Percentiles rank a stretch among this genome's conserved stretches.
These are phyloP conservation scores for Nasalis larvatus DNA, from an alignment of 2,113 vertebrate species.

Conservation along the genomic window DNA sequence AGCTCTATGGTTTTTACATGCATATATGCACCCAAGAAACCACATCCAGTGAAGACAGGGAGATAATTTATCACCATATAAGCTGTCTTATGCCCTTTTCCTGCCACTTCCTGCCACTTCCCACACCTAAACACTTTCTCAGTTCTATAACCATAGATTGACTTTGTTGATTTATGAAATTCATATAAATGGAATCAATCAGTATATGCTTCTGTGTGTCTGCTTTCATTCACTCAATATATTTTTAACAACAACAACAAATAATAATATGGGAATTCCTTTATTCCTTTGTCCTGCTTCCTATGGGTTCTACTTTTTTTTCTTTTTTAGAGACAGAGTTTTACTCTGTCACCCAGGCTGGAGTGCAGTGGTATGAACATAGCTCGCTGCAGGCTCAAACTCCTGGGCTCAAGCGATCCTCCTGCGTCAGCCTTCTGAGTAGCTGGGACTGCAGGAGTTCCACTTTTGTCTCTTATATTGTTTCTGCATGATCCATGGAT, in stretches of 20 bases:
- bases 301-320: not conserved
- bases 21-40: accelerated
- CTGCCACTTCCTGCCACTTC: too few species aligned
- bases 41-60: accelerated
- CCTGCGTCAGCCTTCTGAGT: too few species aligned
- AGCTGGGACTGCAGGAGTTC: not conserved
- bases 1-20: not conserved
- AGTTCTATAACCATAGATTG: not conserved
- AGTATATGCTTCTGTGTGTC: not conserved
- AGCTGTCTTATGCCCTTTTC: accelerated
- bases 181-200: not conserved
- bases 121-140: not conserved
- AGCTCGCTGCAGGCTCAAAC: too few species aligned
- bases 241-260: not conserved
- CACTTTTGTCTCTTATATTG: not conserved
- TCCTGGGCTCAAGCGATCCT: too few species aligned
- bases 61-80: not conserved
- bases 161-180: not conserved
- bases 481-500: not conserved
- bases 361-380: too few species aligned
- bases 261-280: not conserved
- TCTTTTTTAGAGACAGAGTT: too few species aligned
- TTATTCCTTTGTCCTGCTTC: not conserved
- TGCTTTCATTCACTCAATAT: not conserved
- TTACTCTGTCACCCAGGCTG: too few species aligned